Evolutionary conservation across 2,113 vertebrate species (phyloP).

Genomic region (Uria aalge): DNA sequence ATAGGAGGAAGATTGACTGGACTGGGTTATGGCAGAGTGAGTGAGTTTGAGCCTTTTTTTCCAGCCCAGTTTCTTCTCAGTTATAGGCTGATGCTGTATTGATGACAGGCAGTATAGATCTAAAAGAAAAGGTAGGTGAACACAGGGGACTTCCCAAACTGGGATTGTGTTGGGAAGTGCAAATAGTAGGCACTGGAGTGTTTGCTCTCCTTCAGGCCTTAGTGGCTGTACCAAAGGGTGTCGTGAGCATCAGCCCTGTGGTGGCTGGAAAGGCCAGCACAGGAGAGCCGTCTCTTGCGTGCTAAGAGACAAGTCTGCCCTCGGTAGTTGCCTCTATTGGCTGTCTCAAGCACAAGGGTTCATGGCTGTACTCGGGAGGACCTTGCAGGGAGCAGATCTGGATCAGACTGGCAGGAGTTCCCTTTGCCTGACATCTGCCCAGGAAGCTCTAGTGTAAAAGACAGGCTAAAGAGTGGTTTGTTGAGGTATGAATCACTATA

Average conservation of each 20-base stretch:
- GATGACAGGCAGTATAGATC: neutral
- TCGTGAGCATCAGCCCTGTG: neutral
- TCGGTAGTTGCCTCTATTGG: neutral
- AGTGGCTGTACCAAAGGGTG: neutral
- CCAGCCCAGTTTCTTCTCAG: neutral
- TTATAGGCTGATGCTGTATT: neutral
- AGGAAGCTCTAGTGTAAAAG: neutral
- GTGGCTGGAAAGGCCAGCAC: neutral
- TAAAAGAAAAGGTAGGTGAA: neutral
- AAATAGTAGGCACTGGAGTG: too few relatives aligned
- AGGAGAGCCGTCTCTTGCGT: fast-evolving
- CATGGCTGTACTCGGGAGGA: neutral
- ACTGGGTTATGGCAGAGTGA: neutral
- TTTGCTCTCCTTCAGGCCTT: neutral
- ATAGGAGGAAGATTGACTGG: neutral
- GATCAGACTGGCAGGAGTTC: neutral
- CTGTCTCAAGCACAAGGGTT: neutral
- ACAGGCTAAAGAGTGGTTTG: neutral
- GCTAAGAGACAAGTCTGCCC: neutral
- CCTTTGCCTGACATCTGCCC: neutral
- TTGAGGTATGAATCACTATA: neutral
- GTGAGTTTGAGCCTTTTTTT: neutral
- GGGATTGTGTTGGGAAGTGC: fast-evolving
- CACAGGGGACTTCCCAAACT: neutral
- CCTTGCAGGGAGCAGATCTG: neutral